Evolutionary conservation across 2,113 vertebrate species (phyloP).

Genomic region (Grammomys surdaster): DNA sequence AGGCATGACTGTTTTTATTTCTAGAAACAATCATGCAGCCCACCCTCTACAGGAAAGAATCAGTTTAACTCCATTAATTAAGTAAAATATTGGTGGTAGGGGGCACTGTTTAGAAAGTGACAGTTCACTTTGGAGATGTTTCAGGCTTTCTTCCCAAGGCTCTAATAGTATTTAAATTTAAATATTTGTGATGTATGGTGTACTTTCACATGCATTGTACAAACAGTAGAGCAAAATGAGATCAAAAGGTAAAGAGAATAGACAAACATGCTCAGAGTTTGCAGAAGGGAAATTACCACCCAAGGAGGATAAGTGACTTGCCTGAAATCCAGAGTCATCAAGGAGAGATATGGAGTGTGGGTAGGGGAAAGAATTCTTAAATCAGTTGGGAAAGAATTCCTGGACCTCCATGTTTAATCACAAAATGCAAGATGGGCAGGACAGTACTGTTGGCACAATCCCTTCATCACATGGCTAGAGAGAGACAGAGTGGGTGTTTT

Average conservation of each 20-base stretch:
- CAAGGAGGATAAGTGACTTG: neutral
- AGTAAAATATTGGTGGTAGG: neutral
- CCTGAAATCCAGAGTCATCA: neutral
- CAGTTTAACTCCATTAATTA: neutral
- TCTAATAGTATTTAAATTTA: constrained; percentile 21
- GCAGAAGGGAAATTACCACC: neutral
- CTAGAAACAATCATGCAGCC: neutral
- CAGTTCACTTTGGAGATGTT: neutral
- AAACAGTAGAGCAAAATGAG: constrained; percentile 8
- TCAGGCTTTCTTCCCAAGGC: neutral
- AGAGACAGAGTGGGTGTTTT: neutral
- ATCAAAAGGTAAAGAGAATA: constrained; percentile 10
- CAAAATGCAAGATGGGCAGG: neutral
- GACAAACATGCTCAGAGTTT: neutral
- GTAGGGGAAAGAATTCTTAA: no score
- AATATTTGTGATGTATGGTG: constrained; percentile 8
- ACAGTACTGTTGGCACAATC: neutral
- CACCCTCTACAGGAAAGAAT: neutral
- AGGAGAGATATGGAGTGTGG: neutral
- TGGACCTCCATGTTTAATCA: neutral
- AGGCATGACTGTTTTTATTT: no score
- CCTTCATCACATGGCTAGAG: neutral
- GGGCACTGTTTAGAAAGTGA: neutral
- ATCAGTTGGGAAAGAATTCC: neutral
- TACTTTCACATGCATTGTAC: neutral